Evolutionary conservation across 2,797 vertebrate genomes (phyloP).

Genomic region (Hydrophis major): DNA sequence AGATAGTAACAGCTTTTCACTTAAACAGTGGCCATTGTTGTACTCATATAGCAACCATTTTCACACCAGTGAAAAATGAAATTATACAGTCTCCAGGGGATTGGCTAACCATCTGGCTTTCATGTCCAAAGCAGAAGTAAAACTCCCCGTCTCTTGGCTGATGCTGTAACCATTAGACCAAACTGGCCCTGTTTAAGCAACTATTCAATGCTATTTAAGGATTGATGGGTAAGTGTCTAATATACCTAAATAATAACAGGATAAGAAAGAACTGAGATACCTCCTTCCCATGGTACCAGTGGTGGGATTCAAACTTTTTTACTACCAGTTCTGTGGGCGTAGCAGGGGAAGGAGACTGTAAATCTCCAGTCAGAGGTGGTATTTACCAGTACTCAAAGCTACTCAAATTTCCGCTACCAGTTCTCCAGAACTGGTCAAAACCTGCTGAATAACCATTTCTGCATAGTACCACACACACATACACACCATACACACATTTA

Average conservation of each 20-base stretch:
- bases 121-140: not conserved
- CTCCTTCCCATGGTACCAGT: not conserved
- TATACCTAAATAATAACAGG: not conserved
- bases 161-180: not conserved
- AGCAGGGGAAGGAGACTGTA: too few species aligned
- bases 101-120: not conserved
- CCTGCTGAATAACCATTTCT: too few species aligned
- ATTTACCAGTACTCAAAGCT: too few species aligned
- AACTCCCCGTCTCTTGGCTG: not conserved
- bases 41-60: not conserved
- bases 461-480: not conserved
- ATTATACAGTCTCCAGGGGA: not conserved
- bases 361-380: too few species aligned
- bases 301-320: too few species aligned
- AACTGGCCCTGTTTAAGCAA: not conserved
- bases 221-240: not conserved
- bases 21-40: not conserved
- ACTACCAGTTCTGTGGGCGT: too few species aligned
- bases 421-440: too few species aligned
- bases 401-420: too few species aligned
- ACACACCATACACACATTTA: not conserved
- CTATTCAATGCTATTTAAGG: not conserved
- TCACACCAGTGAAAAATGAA: not conserved
- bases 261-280: not conserved
- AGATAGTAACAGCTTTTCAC: not conserved